These are phyloP conservation scores for Dasysyrphus tricinctus DNA, from an alignment of 2,888 invertebrate species.

Conservation along the genomic window DNA sequence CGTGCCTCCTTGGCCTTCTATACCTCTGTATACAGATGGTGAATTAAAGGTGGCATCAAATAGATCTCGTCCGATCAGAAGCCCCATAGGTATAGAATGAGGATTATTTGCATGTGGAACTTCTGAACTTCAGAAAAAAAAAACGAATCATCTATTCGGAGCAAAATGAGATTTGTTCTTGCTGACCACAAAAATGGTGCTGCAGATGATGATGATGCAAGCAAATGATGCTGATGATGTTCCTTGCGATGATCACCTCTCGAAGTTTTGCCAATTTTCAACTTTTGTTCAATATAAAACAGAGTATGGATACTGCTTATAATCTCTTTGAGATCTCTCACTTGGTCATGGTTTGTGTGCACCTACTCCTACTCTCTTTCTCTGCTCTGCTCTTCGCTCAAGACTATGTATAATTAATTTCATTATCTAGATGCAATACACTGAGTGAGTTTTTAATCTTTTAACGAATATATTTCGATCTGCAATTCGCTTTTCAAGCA, in stretches of 20 bases:
- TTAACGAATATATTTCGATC: conserved; percentile 78
- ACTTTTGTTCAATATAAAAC: conserved; percentile 53
- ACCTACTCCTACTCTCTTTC: conserved; percentile 45
- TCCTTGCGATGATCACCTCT: conserved; percentile 53
- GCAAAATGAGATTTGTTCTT: conserved; percentile 27
- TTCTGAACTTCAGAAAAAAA: conserved; percentile 46
- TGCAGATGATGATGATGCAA: conserved; percentile 48
- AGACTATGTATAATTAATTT: conserved; percentile 78
- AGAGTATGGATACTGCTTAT: conserved; percentile 5
- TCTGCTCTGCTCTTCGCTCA: conserved; percentile 34
- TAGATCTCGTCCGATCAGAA: conserved; percentile 69
- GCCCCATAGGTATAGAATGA: conserved; percentile 45
- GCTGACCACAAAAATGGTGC: conserved; percentile 57
- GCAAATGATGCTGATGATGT: conserved; percentile 49
- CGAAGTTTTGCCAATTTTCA: conserved; percentile 65
- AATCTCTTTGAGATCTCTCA: conserved; percentile 67
- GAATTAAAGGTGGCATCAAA: conserved; percentile 69
- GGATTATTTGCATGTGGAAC: conserved; percentile 70
- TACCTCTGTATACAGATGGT: conserved; percentile 40
- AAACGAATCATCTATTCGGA: conserved; percentile 37
- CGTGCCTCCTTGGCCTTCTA: conserved; percentile 60
- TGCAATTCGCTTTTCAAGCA: conserved; percentile 64
- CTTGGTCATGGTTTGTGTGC: conserved; percentile 36
- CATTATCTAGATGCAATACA: conserved; percentile 77
- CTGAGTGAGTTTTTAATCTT: conserved; percentile 76